A percentile compares a stretch with the other conserved stretches of the same genome.
phyloP scores from a whole-genome alignment of 92 coral and sea anemone species.

The Desmophyllum pertusum region DNA sequence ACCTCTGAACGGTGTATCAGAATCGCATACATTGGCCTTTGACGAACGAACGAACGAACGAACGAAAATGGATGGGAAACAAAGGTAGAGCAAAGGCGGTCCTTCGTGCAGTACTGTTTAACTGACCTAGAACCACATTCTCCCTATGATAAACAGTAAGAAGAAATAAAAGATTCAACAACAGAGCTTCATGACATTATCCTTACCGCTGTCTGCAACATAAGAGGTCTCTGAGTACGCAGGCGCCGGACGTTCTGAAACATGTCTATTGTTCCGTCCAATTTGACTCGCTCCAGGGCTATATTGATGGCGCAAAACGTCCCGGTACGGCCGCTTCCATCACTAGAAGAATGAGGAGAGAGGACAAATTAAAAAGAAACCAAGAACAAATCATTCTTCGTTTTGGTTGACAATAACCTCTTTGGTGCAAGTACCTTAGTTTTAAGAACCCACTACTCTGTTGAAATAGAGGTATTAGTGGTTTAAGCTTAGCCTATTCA shows the following conservation, averaged over 20 bases:
- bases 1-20: too few relatives aligned
- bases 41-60: too few relatives aligned
- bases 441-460: too few relatives aligned
- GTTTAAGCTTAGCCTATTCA: too few relatives aligned
- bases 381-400: background rate
- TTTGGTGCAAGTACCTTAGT: too few relatives aligned
- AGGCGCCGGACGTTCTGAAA: constrained; percentile 92
- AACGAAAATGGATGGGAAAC: too few relatives aligned
- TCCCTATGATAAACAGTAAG: background rate
- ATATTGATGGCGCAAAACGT: constrained; percentile 91
- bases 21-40: too few relatives aligned
- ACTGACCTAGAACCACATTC: background rate
- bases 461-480: too few relatives aligned
- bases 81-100: background rate
- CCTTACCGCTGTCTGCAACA: constrained; percentile 89
- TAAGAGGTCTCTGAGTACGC: constrained; percentile 89
- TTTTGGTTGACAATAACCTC: background rate
- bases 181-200: background rate
- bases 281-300: constrained; percentile 89
- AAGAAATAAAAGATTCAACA: too few relatives aligned
- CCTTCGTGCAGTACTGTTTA: background rate
- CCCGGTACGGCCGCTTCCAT: constrained; percentile 98
- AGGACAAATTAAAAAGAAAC: background rate
- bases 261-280: constrained; percentile 89
- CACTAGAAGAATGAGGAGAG: constrained; percentile 41